Evolutionary conservation across 2,113 vertebrate species (phyloP), one percentile per base, ranked within the genome.

Genomic region (Pogona vitticeps): DNA sequence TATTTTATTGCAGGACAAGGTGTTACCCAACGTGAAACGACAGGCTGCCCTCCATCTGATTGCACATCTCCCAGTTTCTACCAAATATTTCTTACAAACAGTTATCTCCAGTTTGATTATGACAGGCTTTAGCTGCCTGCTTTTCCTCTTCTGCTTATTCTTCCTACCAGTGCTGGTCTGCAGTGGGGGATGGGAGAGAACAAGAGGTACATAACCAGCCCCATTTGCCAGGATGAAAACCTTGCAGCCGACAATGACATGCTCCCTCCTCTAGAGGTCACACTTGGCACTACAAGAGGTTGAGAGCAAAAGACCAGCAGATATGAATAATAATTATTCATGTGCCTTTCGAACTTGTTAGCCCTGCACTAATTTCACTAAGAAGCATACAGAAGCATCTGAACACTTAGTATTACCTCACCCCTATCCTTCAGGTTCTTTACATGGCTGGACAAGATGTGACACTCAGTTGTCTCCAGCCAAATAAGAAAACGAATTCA

Each of bases 361-460:
- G 0, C 80, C 83, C 87, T 83, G 82, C 42, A 76, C 23, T 68
- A 68, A 83, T n/a, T 26, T n/a, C 58, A 28, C 36, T 52, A 84
- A 92, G 81, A 87, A 95, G 91, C 42, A 46, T 76, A n/a, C 83
- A 93, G 93, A 95, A 89, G 80, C 88, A 93, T 92, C 87, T 52
- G 40, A 91, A 56, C 80, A 38, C 52, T 63, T 72, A 31, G n/a
- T 71, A 93, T 61, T 63, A 94, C 85, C 61, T 61, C 86, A 86
- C 88, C 85, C 86, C 90, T 91, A 88, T 88, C 91, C 91, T 84
- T 85, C 89, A 72, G 86, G 90, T 80, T 86, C 89, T 88, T n/a
- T 79, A 89, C 86, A 91, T 40, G 75, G 84, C 90, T 89, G 86
- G 92, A 94, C 90, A 93, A 87, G 83, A 91, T 92, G 15, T 84